These are phyloP conservation scores for Clostera curtula DNA, from an alignment of 2,888 invertebrate genomes.

Conservation along the genomic window DNA sequence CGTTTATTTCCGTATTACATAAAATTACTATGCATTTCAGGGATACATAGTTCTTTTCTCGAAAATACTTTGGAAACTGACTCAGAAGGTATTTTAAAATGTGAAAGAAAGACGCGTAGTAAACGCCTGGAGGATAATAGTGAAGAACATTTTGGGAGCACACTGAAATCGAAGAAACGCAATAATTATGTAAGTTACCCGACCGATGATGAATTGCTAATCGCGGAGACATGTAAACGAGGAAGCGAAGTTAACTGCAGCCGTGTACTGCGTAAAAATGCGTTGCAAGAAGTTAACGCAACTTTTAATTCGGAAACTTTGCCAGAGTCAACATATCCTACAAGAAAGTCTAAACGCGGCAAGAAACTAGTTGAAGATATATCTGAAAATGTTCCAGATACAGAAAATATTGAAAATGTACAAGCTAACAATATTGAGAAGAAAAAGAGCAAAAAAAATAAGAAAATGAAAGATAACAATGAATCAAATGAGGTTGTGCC, in stretches of 20 bases:
- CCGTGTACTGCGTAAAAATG: conserved; percentile 28
- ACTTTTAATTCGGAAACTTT: conserved; percentile 13
- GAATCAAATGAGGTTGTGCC: conserved; percentile 13
- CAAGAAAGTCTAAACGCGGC: conserved; percentile 30
- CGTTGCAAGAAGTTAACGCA: conserved; percentile 33
- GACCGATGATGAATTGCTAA: conserved; percentile 37
- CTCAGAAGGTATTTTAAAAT: conserved; percentile 22
- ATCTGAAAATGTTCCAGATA: conserved; percentile 17
- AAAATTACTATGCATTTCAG: conserved; percentile 29
- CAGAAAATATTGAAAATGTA: conserved; percentile 14
- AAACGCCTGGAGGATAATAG: conserved; percentile 37
- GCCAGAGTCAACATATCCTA: conserved; percentile 17
- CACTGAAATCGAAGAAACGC: conserved; percentile 35
- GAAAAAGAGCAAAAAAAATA: conserved; percentile 30
- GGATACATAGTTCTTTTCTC: conserved; percentile 40
- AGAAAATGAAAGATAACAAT: conserved; percentile 3
- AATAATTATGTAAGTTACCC: conserved; percentile 52
- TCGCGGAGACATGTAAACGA: too few relatives aligned
- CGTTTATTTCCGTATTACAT: conserved; percentile 2
- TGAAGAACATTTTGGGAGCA: conserved; percentile 18
- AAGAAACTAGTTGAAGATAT: conserved; percentile 29
- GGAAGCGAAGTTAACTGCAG: conserved; percentile 14
- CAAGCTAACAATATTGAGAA: conserved; percentile 9
- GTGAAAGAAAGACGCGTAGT: conserved; percentile 42
- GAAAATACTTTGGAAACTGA: conserved; percentile 20